Conservation (phyloP, 2,113 vertebrate genomes). For the Misgurnus anguillicaudatus region DNA sequence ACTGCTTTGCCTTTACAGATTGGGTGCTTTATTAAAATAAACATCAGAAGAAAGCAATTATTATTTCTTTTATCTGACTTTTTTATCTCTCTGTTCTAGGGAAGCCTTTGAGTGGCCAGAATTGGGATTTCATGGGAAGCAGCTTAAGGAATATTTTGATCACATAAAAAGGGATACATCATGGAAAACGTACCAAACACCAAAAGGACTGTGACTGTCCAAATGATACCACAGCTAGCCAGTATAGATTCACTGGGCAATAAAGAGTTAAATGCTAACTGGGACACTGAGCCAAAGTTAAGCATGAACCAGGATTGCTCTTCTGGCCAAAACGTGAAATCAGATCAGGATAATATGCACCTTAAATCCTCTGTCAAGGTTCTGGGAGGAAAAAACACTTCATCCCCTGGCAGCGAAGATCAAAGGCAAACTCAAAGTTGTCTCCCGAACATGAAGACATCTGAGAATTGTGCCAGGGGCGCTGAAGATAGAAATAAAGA, state of each 20-base stretch:
- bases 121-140: constrained; percentile 30
- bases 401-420: constrained; percentile 49
- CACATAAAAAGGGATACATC: constrained; percentile 60
- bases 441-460: constrained; percentile 49
- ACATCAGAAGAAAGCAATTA: neutral
- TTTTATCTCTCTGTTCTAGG: constrained; percentile 30
- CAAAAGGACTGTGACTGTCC: constrained; percentile 81
- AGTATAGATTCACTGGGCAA: constrained; percentile 72
- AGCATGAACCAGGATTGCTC: constrained; percentile 68
- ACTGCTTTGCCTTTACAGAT: neutral
- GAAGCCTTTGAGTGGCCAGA: constrained; percentile 9
- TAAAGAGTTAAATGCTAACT: constrained; percentile 70
- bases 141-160: constrained; percentile 24
- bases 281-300: constrained; percentile 64
- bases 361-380: constrained; percentile 16
- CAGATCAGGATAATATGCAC: constrained; percentile 54
- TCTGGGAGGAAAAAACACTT: constrained; percentile 39
- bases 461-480: constrained; percentile 37
- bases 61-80: constrained; percentile 1
- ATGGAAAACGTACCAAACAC: constrained; percentile 90
- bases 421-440: constrained; percentile 51
- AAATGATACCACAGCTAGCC: constrained; percentile 74
- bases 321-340: constrained; percentile 42
- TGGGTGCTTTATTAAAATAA: neutral
- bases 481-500: constrained; percentile 53